Evolutionary conservation across 2,113 vertebrate species (phyloP), one percentile per base, ranked within the genome.

Genomic region (Callionymus lyra): DNA sequence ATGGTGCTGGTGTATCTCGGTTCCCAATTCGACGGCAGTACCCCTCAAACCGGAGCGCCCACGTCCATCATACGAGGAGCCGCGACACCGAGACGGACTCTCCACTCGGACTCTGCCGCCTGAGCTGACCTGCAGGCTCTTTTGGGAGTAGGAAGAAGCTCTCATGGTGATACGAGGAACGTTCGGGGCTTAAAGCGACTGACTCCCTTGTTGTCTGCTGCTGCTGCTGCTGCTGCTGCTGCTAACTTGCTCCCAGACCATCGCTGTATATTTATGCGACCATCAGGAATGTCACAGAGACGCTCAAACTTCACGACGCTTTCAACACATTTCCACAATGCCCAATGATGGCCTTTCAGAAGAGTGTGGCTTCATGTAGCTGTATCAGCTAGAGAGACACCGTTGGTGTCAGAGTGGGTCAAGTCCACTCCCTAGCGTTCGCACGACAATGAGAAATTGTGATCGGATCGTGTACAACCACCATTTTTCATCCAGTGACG

Each of bases 81-180:
- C 77, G 9, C 80, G 71, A 75, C 78, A 84, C 1, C 77, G 76
- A 40, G 62, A 63, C 1, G 81, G 84, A 50, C 82, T 85, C 67
- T 84, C 82, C 10, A 86, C 76, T 14, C 83, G 49, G 4, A 77
- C 72, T 57, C 76, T 76, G 63, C 79, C 71, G 41, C 65, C 65
- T 16, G 79, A 73, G 34, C 80, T 83, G 2, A 88, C 81, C 32
- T 79, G 79, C 51, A 85, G 57, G 45, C 80, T 84, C 70, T 86
- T 87, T 67, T 86, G 83, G 21, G 70, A 75, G 47, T 82, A 87
- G 9, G 84, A 82, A 1, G 76, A 46, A 13, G 80, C 82, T 59
- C 83, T 87, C 86, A 89, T 88, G 31, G 45, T 76, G 81, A 69
- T 16, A 41, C 9, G 2, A 15, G 9, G 6, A 6, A 45, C 33